phyloP scores from a whole-genome alignment of 2,113 vertebrate species.

The Clinocottus analis region DNA sequence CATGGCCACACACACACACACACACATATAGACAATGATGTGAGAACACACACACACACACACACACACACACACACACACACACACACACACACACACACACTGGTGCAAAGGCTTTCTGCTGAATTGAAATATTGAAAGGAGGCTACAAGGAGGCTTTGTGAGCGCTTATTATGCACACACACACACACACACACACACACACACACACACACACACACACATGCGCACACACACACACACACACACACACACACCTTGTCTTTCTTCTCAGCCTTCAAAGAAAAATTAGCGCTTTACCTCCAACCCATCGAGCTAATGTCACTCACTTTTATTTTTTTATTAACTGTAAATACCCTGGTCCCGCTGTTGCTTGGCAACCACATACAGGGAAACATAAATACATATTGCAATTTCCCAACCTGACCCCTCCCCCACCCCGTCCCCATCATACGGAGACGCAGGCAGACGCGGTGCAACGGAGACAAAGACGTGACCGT shows the following conservation, averaged over 20 bases:
- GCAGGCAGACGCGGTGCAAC: slow-evolving; percentile 50
- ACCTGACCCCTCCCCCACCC: slow-evolving; percentile 29
- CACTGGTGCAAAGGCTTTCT: background rate
- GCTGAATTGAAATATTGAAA: slow-evolving; percentile 6
- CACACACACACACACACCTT: background rate
- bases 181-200: slow-evolving; percentile 14
- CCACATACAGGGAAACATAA: slow-evolving; percentile 72
- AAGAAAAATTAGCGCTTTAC: slow-evolving; percentile 72
- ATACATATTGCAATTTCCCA: slow-evolving; percentile 72
- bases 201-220: slow-evolving; percentile 9
- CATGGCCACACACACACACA: background rate
- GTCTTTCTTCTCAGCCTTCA: slow-evolving; percentile 52
- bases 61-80: background rate
- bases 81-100: slow-evolving; percentile 3
- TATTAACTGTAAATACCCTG: slow-evolving; percentile 81
- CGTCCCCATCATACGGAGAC: slow-evolving; percentile 49
- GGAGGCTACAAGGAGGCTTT: background rate
- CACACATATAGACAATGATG: background rate
- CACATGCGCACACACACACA: slow-evolving; percentile 21
- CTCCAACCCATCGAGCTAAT: slow-evolving; percentile 71
- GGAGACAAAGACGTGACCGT: slow-evolving; percentile 53
- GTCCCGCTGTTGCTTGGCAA: slow-evolving; percentile 78
- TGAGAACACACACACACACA: slow-evolving; percentile 8
- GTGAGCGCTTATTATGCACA: slow-evolving; percentile 26
- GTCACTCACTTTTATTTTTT: slow-evolving; percentile 79